These are phyloP conservation scores for Trilocha varians DNA, from an alignment of 2,888 invertebrate species.

Conservation along the genomic window DNA sequence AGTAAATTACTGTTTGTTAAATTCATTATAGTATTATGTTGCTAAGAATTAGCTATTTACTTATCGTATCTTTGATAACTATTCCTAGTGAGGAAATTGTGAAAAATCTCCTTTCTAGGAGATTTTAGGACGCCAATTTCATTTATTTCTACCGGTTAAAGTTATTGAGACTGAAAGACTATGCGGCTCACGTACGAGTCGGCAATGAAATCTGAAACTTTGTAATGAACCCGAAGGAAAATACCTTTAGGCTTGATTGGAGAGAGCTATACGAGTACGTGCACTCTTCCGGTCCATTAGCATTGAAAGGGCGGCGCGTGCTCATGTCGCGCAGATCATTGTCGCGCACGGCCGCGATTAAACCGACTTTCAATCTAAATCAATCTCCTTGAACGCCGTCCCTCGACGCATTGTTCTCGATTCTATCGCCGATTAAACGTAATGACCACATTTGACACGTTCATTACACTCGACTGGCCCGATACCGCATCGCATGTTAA, in stretches of 20 bases:
- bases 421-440: constrained; percentile 48
- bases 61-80: too few species aligned
- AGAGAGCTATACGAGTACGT: constrained; percentile 56
- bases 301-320: constrained; percentile 64
- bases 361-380: constrained; percentile 50
- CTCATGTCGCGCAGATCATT: constrained; percentile 52
- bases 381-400: constrained; percentile 41
- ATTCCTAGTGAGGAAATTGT: too few species aligned
- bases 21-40: too few species aligned
- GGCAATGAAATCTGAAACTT: constrained; percentile 31
- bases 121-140: too few species aligned
- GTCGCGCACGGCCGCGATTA: constrained; percentile 41
- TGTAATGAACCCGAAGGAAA: constrained; percentile 30
- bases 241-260: constrained; percentile 43
- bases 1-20: too few species aligned
- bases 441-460: constrained; percentile 57
- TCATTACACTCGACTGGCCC: constrained; percentile 33
- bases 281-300: constrained; percentile 66
- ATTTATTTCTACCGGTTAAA: too few species aligned
- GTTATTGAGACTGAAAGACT: background rate
- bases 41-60: too few species aligned
- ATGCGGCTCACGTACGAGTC: background rate
- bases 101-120: too few species aligned
- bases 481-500: constrained; percentile 27
- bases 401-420: constrained; percentile 50